Evolutionary conservation across 2,797 vertebrate species (phyloP), one percentile per base, ranked within the genome.

Genomic region (Ctenochaetus hawaiiensis): DNA sequence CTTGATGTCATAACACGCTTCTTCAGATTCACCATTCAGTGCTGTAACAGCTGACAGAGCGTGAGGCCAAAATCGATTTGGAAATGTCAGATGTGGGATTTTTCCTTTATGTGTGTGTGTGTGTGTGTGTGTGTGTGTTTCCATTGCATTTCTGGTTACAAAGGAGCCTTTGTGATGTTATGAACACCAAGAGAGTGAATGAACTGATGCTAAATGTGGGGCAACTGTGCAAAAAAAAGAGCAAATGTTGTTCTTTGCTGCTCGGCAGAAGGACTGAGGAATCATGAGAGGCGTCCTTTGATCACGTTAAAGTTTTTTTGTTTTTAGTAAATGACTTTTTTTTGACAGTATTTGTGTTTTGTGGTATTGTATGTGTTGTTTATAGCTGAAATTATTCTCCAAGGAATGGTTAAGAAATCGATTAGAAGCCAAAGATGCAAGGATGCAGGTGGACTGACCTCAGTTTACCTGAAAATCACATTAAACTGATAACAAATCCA

Each of bases 41-140:
- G 60, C 72, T 16, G 43, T 30, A 90, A 75, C 90, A 92, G 89
- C 90, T 91, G 91, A 87, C 47, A 5, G 56, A 59, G 58, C 4
- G 0, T 3, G 12, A n/a, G 30, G 86, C 78, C 82, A 89, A 61
- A 77, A 18, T 30, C 17, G n/a, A 72, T 18, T 61, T 22, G 51
- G n/a, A 75, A 73, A 56, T 5, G 5, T 18, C 43, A 22, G 17
- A 49, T 67, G 26, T 16, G 56, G 16, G 12, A 47, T 71, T 45
- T 72, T 48, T 6, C 37, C 8, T 20, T 13, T 51, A 22, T 30
- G 43, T 60, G 34, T 69, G 62, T 72, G 45, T 20, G 6, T 48
- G 60, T 47, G 41, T 48, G 48, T 67, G 37, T 67, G 70, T 60
- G 47, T 22, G 5, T 54, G 48, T 23, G 48, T 47, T 68, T 59